Evolutionary conservation across 1,140 invertebrate species (phyloP).

Genomic region (Lasaia peninsularis): DNA sequence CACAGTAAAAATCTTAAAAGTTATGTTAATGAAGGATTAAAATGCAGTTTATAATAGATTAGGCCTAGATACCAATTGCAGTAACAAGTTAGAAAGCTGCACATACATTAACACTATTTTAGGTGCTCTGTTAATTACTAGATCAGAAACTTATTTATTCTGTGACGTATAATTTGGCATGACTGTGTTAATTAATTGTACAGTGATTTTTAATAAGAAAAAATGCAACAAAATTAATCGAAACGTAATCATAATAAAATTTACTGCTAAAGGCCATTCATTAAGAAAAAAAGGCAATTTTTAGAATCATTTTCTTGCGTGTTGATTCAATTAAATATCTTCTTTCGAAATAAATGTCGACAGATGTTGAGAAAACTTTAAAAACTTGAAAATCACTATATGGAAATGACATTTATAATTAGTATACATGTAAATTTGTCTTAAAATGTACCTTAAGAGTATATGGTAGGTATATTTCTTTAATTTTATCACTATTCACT

Average conservation of each 20-base stretch:
- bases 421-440: neutral
- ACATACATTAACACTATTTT: neutral
- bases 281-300: too few species aligned
- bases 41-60: constrained; percentile 7
- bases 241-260: neutral
- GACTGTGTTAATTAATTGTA: constrained; percentile 2
- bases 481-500: constrained; percentile 13
- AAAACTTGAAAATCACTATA: neutral
- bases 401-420: neutral
- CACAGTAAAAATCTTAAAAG: constrained; percentile 1
- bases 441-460: neutral
- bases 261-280: too few species aligned
- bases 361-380: constrained; percentile 14
- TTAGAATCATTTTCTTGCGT: neutral
- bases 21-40: constrained; percentile 5
- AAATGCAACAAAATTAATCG: neutral
- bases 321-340: neutral
- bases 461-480: neutral
- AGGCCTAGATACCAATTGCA: constrained; percentile 9
- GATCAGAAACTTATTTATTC: neutral
- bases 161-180: too few species aligned
- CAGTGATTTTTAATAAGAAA: neutral
- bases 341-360: neutral
- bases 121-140: neutral
- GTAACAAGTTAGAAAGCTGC: constrained; percentile 22